These are phyloP conservation scores for Pygocentrus nattereri DNA, from an alignment of 2,797 vertebrate species.

Conservation along the genomic window DNA sequence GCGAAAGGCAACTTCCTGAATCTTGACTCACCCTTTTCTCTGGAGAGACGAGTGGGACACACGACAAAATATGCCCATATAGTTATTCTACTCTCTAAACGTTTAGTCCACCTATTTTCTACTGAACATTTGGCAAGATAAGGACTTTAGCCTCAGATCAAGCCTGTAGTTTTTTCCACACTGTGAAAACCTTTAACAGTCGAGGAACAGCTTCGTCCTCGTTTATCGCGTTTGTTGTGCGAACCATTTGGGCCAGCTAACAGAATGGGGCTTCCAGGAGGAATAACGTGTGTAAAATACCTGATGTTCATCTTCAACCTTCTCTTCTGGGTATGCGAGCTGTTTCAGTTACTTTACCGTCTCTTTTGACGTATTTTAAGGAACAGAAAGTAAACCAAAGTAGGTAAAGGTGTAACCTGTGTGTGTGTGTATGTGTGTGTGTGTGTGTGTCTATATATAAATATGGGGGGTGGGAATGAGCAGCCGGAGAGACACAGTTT, in stretches of 20 bases:
- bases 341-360: not conserved
- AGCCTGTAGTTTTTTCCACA: not conserved
- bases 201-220: not conserved
- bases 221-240: not conserved
- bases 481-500: too few relatives aligned
- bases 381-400: not conserved
- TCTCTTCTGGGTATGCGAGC: constrained; percentile 77
- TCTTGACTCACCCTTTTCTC: not conserved
- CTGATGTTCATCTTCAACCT: constrained; percentile 75
- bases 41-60: not conserved
- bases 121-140: not conserved
- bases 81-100: too few relatives aligned
- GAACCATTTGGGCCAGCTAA: not conserved
- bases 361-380: not conserved
- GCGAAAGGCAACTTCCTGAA: constrained; percentile 22
- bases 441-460: not conserved
- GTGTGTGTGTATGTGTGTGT: not conserved
- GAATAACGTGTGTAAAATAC: constrained; percentile 76
- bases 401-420: not conserved
- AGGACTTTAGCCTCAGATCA: not conserved
- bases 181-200: not conserved
- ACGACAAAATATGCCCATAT: not conserved
- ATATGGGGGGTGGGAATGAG: not conserved
- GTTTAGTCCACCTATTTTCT: not conserved
- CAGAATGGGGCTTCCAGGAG: constrained; percentile 71